Conservation (phyloP, 2,888 invertebrate genomes). For the Nomada goodeniana region DNA sequence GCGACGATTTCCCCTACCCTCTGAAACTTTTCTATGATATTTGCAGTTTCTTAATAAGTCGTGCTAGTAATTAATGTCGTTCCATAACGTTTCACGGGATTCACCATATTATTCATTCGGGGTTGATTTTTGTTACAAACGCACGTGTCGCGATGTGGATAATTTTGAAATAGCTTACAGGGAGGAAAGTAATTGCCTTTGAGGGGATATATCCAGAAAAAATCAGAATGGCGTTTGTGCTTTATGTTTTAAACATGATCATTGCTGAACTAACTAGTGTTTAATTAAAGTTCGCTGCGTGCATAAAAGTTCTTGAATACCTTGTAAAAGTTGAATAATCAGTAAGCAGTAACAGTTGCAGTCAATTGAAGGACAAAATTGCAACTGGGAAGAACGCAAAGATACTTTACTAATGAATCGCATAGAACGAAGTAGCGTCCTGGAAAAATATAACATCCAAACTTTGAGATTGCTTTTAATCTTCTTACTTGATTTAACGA, state of each 20-base stretch:
- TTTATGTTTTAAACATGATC: background rate
- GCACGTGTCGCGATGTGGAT: no score
- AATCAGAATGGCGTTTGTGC: no score
- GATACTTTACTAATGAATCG: conserved; percentile 22
- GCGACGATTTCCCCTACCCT: background rate
- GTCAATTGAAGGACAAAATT: conserved; percentile 5
- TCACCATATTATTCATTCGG: no score
- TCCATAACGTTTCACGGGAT: background rate
- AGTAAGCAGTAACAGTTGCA: background rate
- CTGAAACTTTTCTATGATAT: background rate
- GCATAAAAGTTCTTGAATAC: background rate
- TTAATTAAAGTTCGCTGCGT: background rate
- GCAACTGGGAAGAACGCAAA: background rate
- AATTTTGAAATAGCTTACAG: no score
- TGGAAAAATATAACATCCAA: background rate
- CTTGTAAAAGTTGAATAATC: background rate
- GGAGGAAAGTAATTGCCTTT: no score
- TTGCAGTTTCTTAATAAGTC: conserved; percentile 27
- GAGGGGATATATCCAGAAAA: no score
- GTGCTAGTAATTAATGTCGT: conserved; percentile 30
- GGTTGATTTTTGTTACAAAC: background rate
- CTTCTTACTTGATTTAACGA: conserved; percentile 14
- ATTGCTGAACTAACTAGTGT: background rate
- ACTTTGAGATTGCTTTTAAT: conserved; percentile 12
- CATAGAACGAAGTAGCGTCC: background rate